Percentiles rank a stretch among this genome's conserved stretches.
phyloP scores from a whole-genome alignment of 2,113 vertebrate genomes.

The Aplodontia rufa region DNA sequence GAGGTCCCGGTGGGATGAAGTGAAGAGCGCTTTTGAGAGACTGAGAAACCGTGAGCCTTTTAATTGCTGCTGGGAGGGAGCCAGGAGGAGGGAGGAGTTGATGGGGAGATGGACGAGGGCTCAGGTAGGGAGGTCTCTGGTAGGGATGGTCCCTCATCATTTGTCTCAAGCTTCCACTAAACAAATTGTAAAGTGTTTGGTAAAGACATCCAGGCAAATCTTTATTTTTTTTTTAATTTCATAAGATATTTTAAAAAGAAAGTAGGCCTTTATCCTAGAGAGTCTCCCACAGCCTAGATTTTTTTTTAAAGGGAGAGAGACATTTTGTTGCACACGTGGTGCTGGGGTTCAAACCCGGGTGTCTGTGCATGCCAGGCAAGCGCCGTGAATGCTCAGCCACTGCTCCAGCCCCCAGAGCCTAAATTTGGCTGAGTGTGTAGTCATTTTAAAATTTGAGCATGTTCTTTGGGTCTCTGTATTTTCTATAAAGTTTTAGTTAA shows the following conservation, averaged over 20 bases:
- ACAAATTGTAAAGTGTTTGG: background rate
- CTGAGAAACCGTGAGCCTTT: background rate
- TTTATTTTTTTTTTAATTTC: background rate
- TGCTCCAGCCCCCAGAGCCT: background rate
- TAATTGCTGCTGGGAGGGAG: conserved; percentile 9
- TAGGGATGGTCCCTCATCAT: background rate
- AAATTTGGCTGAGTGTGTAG: background rate
- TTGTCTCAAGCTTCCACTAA: background rate
- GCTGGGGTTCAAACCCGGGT: no score
- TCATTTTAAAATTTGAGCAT: background rate
- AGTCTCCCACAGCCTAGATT: background rate
- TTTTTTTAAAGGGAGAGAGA: no score
- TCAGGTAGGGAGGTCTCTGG: background rate
- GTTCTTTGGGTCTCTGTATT: background rate
- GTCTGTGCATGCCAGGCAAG: no score
- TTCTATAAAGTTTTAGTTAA: background rate
- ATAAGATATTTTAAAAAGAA: background rate
- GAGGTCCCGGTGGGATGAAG: background rate
- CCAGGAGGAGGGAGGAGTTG: background rate
- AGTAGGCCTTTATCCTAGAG: background rate
- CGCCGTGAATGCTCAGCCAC: no score
- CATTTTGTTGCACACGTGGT: no score
- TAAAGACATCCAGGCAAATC: background rate
- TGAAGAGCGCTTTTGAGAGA: background rate
- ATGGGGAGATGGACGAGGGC: background rate